These are phyloP conservation scores for Meriones psammophilus DNA, from an alignment of 2,797 vertebrate genomes.

Conservation along the genomic window DNA sequence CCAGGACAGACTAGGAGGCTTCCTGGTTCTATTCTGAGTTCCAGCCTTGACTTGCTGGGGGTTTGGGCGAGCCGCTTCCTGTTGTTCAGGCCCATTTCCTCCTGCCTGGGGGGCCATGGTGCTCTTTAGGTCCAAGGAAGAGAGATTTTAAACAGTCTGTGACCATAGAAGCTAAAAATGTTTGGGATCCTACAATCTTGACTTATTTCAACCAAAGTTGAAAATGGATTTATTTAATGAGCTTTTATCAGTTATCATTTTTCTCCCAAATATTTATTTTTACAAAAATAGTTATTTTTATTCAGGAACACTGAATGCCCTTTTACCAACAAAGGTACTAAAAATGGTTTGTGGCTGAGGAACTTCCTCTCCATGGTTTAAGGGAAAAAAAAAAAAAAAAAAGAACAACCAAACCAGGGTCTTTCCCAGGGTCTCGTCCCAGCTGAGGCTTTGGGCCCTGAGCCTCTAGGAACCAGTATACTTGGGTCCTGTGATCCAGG, in stretches of 20 bases:
- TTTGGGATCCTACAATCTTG: background rate
- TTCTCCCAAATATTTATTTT: background rate
- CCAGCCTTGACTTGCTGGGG: conserved; percentile 48
- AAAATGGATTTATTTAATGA: background rate
- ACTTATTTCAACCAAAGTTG: background rate
- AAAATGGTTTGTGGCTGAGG: conserved; percentile 57
- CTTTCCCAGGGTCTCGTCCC: background rate
- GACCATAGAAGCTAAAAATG: background rate
- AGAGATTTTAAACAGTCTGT: background rate
- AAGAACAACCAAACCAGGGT: background rate
- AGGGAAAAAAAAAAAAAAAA: background rate
- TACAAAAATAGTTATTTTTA: conserved; percentile 40
- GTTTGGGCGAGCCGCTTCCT: conserved; percentile 65
- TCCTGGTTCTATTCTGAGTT: conserved; percentile 74
- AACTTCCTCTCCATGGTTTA: conserved; percentile 66
- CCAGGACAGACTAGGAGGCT: conserved; percentile 13
- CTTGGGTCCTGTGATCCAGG: background rate
- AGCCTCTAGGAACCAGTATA: conserved; percentile 62
- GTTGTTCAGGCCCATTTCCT: conserved; percentile 60
- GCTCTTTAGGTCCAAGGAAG: background rate
- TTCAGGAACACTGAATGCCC: conserved; percentile 32
- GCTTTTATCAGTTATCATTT: background rate
- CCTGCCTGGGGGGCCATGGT: background rate
- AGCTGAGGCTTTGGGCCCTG: background rate
- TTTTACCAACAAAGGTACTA: conserved; percentile 68